Evolutionary conservation across 1,140 invertebrate species (phyloP), one percentile per base, ranked within the genome.

Genomic region (Hirudo medicinalis): DNA sequence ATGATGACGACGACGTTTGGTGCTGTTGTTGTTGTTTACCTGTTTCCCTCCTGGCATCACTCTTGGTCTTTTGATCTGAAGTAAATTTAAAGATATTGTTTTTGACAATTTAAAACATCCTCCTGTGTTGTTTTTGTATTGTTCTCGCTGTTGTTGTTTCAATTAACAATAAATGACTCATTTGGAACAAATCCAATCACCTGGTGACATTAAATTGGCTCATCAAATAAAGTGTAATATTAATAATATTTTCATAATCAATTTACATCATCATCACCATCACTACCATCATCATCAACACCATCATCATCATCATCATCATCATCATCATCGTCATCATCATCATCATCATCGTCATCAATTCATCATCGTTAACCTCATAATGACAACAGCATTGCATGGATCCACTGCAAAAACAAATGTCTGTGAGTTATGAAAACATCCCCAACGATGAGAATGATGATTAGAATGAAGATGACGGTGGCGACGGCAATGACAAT

Each of bases 11-110:
- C 17, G 4, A 15, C 29, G 57, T 63, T 63, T 63, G 57, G 2
- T 63, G 57, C 22, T 63, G 57, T 63, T 63, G 57, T 63, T 63
- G 57, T 63, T 63, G 57, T 13, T 63, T 25, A 15, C 22, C 57
- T 63, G 57, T 25, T 20, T 63, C 57, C 22, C 22, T 22, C 3
- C 57, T 32, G 57, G 22, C 11, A 1, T 25, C 22, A 63, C 19
- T 63, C 11, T 63, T 63, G 22, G 57, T 63, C 19, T 63, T 63
- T 6, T 32, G 43, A 63, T 63, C 22, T 22, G 29, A 32, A 25
- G 11, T 63, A 15, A 1, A 0, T 11, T 19, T 32, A 1, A 25
- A 63, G 57, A 63, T 63, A 32, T 11, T 63, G 9, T 63, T 4
- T 63, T 63, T 22, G 0, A 6, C 8, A 25, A 63, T 25, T 63